Evolutionary conservation across 1,140 invertebrate species (phyloP), one percentile per base, ranked within the genome.

Genomic region (Odontomachus brunneus): DNA sequence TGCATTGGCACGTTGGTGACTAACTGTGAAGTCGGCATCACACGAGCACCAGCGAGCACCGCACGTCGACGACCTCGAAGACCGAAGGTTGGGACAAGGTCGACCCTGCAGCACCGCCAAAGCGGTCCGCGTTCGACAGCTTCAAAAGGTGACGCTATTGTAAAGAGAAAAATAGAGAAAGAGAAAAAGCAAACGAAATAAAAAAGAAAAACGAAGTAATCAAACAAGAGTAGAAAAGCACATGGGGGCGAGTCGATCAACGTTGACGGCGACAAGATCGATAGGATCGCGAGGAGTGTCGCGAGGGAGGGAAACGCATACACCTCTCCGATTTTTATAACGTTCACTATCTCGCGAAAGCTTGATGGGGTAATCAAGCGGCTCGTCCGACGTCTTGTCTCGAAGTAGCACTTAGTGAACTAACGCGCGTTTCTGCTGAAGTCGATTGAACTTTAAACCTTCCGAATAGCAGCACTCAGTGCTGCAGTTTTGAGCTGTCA

Each of bases 91-190:
- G 94, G 92, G 92, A 93, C 86, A 93, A 91, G 86, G 87, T 88
- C 73, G 93, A 93, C 83, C 83, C 91, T 88, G 87, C 91, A 85
- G 87, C 89, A 83, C 91, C 90, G 76, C 82, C 92, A 81, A 92
- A 89, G 87, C 91, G 89, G 83, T 94, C 93, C 82, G 91, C 91
- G 86, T 94, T 94, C 93, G 94, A 94, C 92, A 90, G 83, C 88
- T 94, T 94, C 88, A 94, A 93, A 92, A 94, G 94, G 94, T 94
- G 94, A 94, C 90, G 88, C 88, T 51, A 83, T 83, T 63, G 82
- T 85, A 84, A n/a, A n/a, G 67, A 84, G 26, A 85, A 51, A 84
- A 59, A 83, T 33, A 33, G 83, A 84, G 76, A 78, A 82, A 81
- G 71, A 55, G 55, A 82, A 63, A 69, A 69, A 22, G n/a, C n/a